Conservation (phyloP, 2,797 vertebrate species). For the Valencia hispanica region DNA sequence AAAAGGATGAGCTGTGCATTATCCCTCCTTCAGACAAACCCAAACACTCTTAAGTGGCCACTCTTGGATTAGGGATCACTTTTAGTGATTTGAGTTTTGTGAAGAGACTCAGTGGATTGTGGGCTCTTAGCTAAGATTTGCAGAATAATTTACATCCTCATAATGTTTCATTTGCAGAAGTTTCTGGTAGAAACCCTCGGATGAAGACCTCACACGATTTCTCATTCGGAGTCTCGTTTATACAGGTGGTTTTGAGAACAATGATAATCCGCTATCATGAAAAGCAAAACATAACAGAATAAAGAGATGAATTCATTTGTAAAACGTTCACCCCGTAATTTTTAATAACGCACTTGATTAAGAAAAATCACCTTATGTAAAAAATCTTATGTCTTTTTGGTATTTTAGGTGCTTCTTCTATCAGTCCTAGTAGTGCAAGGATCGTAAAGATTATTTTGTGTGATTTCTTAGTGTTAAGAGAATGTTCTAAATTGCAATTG, state of each 20-base stretch:
- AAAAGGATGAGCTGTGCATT: constrained; percentile 5
- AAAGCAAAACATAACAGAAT: background rate
- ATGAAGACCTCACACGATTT: background rate
- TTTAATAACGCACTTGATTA: too few relatives aligned
- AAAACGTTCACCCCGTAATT: too few relatives aligned
- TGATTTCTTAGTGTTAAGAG: too few relatives aligned
- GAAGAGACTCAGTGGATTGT: background rate
- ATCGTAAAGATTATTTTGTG: too few relatives aligned
- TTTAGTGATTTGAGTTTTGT: constrained; percentile 14
- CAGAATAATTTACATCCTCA: constrained; percentile 17
- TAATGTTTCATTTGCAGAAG: constrained; percentile 7
- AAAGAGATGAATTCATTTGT: background rate
- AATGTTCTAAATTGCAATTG: too few relatives aligned
- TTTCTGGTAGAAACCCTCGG: constrained; percentile 15
- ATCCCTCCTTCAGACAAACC: constrained; percentile 4
- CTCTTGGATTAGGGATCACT: constrained; percentile 19
- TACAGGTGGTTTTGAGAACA: background rate
- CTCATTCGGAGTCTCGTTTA: background rate
- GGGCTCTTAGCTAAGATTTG: background rate
- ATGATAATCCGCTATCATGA: too few relatives aligned
- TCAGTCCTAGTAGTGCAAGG: too few relatives aligned
- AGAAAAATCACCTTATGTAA: too few relatives aligned
- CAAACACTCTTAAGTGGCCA: constrained; percentile 13
- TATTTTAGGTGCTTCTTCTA: too few relatives aligned
- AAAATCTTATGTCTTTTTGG: too few relatives aligned